These are phyloP conservation scores for Eugnorisma glareosa DNA, from an alignment of 2,888 invertebrate species.

Conservation along the genomic window DNA sequence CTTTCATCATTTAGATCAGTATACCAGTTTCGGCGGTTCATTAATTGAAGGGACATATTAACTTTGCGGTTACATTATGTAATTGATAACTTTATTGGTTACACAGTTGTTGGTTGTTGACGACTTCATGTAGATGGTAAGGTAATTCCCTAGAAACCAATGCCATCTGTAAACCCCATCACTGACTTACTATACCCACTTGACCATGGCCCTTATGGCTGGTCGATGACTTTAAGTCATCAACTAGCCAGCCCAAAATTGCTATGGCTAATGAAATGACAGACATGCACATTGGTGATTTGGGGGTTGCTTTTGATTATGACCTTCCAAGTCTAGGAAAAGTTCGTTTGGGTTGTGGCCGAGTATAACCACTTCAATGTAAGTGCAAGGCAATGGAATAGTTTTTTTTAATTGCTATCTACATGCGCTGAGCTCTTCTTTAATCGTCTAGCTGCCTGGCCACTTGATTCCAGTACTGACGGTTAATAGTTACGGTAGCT, in stretches of 20 bases:
- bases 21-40: constrained; percentile 8
- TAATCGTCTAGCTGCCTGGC: not conserved
- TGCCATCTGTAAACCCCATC: not conserved
- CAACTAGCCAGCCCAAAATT: not conserved
- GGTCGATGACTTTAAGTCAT: not conserved
- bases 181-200: not conserved
- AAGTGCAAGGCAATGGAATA: not conserved
- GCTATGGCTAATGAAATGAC: not conserved
- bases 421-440: not conserved
- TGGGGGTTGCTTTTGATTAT: not conserved
- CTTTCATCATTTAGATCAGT: constrained; percentile 25
- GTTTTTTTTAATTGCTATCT: not conserved
- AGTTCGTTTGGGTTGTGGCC: not conserved
- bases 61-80: not conserved
- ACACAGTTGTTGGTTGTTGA: not conserved
- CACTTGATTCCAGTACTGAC: not conserved
- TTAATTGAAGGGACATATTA: constrained; percentile 13
- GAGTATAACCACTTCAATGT: not conserved
- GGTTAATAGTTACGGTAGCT: not conserved
- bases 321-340: not conserved
- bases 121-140: not conserved
- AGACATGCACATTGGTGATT: constrained; percentile 8
- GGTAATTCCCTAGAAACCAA: not conserved
- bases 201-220: not conserved
- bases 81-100: not conserved